These are phyloP conservation scores for Cololabis saira DNA, from an alignment of 2,113 vertebrate genomes.

Conservation along the genomic window DNA sequence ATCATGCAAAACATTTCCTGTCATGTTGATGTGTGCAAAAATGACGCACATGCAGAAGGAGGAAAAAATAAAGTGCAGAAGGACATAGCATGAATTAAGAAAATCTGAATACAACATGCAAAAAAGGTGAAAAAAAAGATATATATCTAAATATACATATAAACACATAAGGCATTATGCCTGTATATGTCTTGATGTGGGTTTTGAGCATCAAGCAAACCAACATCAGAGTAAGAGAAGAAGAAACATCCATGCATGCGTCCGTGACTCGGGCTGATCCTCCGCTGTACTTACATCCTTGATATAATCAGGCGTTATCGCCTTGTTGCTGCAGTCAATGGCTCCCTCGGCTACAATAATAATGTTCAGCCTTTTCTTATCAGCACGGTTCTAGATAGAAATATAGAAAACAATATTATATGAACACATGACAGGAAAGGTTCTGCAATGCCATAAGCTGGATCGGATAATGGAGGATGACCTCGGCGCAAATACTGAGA, in stretches of 20 bases:
- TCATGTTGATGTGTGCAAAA: conserved; percentile 24
- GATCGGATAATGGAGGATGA: conserved; percentile 6
- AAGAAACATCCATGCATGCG: conserved; percentile 16
- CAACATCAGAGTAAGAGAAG: conserved; percentile 1
- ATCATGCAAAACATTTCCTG: conserved; percentile 54
- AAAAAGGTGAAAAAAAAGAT: neutral
- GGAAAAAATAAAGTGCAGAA: neutral
- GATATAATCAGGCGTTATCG: conserved; percentile 90
- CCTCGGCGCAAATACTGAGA: neutral
- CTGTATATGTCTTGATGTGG: neutral
- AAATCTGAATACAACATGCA: conserved; percentile 3
- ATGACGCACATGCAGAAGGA: conserved; percentile 8
- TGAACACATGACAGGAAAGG: conserved; percentile 52
- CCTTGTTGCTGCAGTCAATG: conserved; percentile 88
- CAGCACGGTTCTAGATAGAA: conserved; percentile 76
- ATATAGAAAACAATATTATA: conserved; percentile 32
- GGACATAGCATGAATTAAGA: neutral
- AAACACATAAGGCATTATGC: neutral
- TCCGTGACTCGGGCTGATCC: neutral
- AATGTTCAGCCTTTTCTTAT: conserved; percentile 86
- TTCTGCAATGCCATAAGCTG: conserved; percentile 53
- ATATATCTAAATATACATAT: too few species aligned
- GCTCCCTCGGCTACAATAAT: conserved; percentile 88
- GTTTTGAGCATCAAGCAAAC: conserved; percentile 1
- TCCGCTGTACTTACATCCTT: conserved; percentile 89